Conservation (phyloP, 2,797 vertebrate species). For the Lophius americanus region DNA sequence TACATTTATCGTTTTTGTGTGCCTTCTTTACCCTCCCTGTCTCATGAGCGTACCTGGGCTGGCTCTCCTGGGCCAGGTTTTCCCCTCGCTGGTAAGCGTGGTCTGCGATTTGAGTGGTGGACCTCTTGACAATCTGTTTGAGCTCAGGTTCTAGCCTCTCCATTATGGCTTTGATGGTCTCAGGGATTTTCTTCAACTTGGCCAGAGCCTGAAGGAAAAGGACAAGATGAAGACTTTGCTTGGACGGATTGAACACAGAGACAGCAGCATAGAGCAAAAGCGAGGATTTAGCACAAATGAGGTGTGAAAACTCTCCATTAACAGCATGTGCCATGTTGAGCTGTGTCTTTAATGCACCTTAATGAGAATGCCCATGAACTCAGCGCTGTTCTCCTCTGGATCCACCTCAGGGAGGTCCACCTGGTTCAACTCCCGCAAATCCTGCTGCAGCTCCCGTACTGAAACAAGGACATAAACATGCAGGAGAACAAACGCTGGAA, state of each 20-base stretch:
- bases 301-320: background rate
- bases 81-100: constrained; percentile 94
- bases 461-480: background rate
- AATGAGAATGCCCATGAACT: constrained; percentile 97
- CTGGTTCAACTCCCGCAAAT: constrained; percentile 85
- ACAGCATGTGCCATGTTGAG: background rate
- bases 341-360: constrained; percentile 68
- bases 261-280: background rate
- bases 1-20: too few relatives aligned
- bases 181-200: constrained; percentile 95
- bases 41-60: constrained; percentile 84
- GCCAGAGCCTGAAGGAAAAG: constrained; percentile 85
- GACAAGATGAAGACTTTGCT: constrained; percentile 1
- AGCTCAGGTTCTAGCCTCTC: constrained; percentile 95
- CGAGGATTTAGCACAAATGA: background rate
- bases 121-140: constrained; percentile 96
- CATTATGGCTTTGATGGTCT: constrained; percentile 94
- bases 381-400: constrained; percentile 93
- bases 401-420: constrained; percentile 83
- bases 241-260: background rate
- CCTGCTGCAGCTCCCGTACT: constrained; percentile 88
- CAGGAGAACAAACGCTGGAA: background rate
- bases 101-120: constrained; percentile 98
- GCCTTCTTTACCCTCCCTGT: background rate
- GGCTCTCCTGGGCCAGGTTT: constrained; percentile 89